Evolutionary conservation across 2,888 invertebrate species (phyloP), one percentile per base, ranked within the genome.

Genomic region (Sminthurinus aureus): DNA sequence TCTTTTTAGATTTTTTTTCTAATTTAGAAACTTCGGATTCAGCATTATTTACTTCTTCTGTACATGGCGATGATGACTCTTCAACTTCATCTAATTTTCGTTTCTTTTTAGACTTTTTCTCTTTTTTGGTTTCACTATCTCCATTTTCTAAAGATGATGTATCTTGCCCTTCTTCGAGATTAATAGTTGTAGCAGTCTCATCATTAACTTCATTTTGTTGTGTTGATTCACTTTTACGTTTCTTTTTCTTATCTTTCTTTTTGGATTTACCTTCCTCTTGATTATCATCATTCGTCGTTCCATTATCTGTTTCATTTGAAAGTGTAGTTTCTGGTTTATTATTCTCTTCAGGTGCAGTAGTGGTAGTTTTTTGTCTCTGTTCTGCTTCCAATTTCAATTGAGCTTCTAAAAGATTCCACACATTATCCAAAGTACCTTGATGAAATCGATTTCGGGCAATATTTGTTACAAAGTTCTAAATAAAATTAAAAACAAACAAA

Each of bases 351-450:
- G 90, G 89, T 86, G 90, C 91, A 86, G 91, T 91, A 58, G 91
- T 90, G 4, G 89, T 89, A 85, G 90, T 90, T 76, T 87, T 79
- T 15, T 80, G 81, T 22, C 79, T 79, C 12, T 83, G 82, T 20
- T 84, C 11, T 77, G 83, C 90, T 89, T 92, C 38, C 91, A 89
- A 66, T 69, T 84, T 87, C 86, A 85, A 85, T 52, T 85, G 85
- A 4, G 73, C 88, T 87, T 92, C 91, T 87, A 92, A 90, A 82
- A 91, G 89, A 71, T 93, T 92, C 94, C 95, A 95, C 2, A 94
- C 93, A 84, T 93, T 93, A 87, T 94, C 93, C 79, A 94, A 92
- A 81, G 94, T 92, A 73, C 90, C 90, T 78, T 90, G 90, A 87
- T 92, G 92, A 69, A 93, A 89, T 91, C 89, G 92, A 92, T 88